These are phyloP conservation scores for Riparia riparia DNA, from an alignment of 2,113 vertebrate genomes.

Conservation along the genomic window DNA sequence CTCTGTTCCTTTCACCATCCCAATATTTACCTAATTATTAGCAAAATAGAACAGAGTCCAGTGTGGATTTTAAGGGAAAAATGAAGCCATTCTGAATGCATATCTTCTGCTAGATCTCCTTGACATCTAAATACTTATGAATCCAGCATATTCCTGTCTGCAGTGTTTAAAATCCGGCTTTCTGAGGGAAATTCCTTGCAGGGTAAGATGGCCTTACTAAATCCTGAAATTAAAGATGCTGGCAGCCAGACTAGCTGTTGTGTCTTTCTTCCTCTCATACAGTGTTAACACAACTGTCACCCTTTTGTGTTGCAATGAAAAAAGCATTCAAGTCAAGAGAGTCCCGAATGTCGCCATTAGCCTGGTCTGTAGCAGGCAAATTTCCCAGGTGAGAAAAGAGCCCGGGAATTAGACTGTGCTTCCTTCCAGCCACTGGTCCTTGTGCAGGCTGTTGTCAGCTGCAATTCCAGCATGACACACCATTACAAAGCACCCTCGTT, in stretches of 20 bases:
- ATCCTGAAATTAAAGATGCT: not conserved
- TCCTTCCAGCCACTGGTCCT: not conserved
- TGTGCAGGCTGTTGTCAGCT: not conserved
- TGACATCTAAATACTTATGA: not conserved
- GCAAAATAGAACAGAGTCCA: not conserved
- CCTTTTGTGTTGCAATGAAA: not conserved
- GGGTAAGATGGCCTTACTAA: not conserved
- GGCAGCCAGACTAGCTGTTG: not conserved
- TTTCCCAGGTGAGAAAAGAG: not conserved
- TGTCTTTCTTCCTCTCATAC: not conserved
- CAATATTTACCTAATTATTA: not conserved
- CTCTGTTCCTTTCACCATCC: not conserved
- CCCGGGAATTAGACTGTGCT: not conserved
- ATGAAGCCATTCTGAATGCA: not conserved
- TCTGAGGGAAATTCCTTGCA: not conserved
- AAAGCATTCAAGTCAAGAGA: not conserved
- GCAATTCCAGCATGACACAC: not conserved
- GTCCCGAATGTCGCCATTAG: no score
- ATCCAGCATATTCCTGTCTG: not conserved
- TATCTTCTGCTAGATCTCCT: not conserved
- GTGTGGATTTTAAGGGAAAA: not conserved
- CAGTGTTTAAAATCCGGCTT: not conserved
- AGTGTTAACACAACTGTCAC: not conserved
- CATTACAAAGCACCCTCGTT: conserved; percentile 26
- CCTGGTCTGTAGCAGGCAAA: not conserved